A percentile compares a stretch with the other conserved stretches of the same genome.
Conservation (phyloP, 2,888 invertebrate species). For the Malacosoma neustria region DNA sequence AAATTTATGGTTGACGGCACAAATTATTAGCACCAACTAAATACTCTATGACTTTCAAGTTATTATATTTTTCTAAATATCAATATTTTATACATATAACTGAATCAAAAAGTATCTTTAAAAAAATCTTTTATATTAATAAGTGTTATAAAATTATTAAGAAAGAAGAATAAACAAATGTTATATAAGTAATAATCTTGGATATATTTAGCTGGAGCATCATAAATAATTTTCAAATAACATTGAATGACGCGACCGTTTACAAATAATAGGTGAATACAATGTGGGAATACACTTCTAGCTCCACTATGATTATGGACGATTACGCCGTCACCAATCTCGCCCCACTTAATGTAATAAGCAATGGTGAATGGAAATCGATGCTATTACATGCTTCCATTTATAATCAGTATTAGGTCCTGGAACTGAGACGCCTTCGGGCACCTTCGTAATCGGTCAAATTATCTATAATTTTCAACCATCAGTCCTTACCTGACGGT, state of each 20-base stretch:
- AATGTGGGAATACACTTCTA: constrained; percentile 23
- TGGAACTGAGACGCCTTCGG: constrained; percentile 37
- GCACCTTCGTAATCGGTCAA: constrained; percentile 56
- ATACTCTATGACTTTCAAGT: too few relatives aligned
- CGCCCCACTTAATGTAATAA: constrained; percentile 73
- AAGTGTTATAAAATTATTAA: too few relatives aligned
- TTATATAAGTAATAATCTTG: too few relatives aligned
- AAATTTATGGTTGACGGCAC: too few relatives aligned
- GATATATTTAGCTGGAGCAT: background rate
- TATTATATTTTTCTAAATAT: too few relatives aligned
- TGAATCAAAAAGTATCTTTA: too few relatives aligned
- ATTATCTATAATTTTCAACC: constrained; percentile 72
- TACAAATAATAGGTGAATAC: constrained; percentile 23
- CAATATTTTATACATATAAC: too few relatives aligned
- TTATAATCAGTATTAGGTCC: constrained; percentile 61
- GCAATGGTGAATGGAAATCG: constrained; percentile 67
- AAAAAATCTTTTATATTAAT: too few relatives aligned
- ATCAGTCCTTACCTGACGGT: constrained; percentile 64
- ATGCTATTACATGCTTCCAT: constrained; percentile 68
- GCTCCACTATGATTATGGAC: constrained; percentile 53
- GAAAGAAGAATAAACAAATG: too few relatives aligned
- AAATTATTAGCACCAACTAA: too few relatives aligned
- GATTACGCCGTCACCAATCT: constrained; percentile 68
- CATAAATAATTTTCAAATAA: constrained; percentile 16
- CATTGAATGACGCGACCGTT: constrained; percentile 30